These are phyloP conservation scores for Rhinogobio ventralis DNA, from an alignment of 2,797 vertebrate genomes.

Conservation along the genomic window DNA sequence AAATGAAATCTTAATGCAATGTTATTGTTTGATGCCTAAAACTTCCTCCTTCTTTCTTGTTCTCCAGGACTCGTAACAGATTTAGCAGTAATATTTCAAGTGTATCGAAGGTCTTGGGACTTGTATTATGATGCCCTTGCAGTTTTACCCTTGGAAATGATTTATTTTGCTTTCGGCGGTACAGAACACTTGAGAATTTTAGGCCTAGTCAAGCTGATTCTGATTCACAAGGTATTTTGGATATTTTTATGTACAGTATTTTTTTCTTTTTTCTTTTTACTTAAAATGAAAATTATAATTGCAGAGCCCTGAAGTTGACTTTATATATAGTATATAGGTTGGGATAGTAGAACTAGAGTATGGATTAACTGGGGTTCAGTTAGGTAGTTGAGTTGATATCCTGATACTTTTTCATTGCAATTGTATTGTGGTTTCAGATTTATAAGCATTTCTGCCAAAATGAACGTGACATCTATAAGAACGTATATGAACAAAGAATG, in stretches of 20 bases:
- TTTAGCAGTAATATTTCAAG: conserved; percentile 37
- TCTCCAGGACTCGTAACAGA: conserved; percentile 40
- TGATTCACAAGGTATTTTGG: conserved; percentile 53
- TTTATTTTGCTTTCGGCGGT: conserved; percentile 10
- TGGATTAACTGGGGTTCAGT: neutral
- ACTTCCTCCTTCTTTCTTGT: neutral
- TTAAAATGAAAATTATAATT: neutral
- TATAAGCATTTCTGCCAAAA: conserved; percentile 51
- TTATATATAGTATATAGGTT: too few species aligned
- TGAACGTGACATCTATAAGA: conserved; percentile 49
- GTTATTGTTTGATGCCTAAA: neutral
- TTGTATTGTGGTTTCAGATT: conserved; percentile 47
- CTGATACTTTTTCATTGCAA: neutral
- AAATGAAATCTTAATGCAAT: neutral
- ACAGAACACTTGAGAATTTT: conserved; percentile 25
- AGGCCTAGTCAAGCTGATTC: conserved; percentile 40
- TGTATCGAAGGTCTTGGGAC: conserved; percentile 48
- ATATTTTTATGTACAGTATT: neutral
- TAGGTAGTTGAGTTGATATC: neutral
- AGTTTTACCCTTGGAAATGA: conserved; percentile 49
- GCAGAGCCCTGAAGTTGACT: neutral
- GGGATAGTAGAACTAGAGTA: neutral
- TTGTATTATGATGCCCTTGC: conserved; percentile 53
- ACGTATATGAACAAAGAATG: conserved; percentile 44
- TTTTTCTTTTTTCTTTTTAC: neutral